phyloP scores from a whole-genome alignment of 2,113 vertebrate species.

The Peromyscus leucopus region DNA sequence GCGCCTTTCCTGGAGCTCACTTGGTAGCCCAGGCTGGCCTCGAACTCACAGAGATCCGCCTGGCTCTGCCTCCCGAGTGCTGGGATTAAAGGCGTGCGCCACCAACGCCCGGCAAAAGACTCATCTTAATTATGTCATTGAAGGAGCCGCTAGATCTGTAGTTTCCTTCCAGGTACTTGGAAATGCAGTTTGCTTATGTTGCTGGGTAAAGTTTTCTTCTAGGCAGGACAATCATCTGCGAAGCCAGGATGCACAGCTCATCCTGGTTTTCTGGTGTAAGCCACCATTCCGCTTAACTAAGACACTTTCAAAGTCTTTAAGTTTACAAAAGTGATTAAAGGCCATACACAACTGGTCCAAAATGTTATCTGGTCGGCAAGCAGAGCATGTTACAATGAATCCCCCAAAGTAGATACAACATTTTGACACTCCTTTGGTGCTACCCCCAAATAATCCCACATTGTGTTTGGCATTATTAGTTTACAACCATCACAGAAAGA shows the following conservation, averaged over 20 bases:
- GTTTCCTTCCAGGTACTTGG: conserved; percentile 60
- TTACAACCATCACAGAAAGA: conserved; percentile 15
- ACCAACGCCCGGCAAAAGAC: too few species aligned
- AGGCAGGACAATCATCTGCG: conserved; percentile 44
- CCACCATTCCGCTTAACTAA: conserved; percentile 25
- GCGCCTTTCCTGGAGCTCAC: too few species aligned
- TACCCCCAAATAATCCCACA: not conserved
- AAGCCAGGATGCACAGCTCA: conserved; percentile 53
- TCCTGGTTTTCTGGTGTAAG: conserved; percentile 62
- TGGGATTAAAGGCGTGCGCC: too few species aligned
- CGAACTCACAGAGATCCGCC: too few species aligned
- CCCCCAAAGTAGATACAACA: not conserved
- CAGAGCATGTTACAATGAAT: not conserved
- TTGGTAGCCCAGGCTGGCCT: too few species aligned
- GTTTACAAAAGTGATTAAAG: conserved; percentile 45
- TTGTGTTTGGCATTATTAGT: not conserved
- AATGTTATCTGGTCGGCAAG: not conserved
- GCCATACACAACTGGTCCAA: not conserved
- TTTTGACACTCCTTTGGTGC: not conserved
- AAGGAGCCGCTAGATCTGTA: conserved; percentile 51
- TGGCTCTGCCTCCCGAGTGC: too few species aligned
- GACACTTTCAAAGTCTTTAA: conserved; percentile 46
- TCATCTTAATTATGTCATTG: conserved; percentile 32
- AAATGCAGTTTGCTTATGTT: conserved; percentile 57
- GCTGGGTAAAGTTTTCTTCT: conserved; percentile 61